These are phyloP conservation scores for Phymastichus coffea DNA, from an alignment of 1,140 invertebrate genomes.

Conservation along the genomic window DNA sequence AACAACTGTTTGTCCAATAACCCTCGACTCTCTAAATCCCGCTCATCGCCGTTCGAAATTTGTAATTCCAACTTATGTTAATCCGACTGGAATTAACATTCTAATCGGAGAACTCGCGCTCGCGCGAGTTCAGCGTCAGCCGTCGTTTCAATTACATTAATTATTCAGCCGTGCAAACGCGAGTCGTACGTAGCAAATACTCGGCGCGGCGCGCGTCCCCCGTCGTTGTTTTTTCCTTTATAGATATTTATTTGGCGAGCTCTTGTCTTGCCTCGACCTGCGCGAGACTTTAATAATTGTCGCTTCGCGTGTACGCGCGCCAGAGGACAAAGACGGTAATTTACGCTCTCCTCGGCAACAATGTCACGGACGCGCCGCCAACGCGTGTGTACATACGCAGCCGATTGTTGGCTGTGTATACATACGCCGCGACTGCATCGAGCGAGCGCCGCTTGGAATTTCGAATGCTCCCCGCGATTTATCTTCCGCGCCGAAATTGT, in stretches of 20 bases:
- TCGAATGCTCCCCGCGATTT: no score
- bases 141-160: not conserved
- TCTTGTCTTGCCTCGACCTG: not conserved
- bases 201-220: no score
- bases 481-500: no score
- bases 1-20: not conserved
- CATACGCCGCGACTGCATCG: no score
- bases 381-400: no score
- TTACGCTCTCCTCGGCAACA: not conserved
- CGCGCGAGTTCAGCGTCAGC: not conserved
- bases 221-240: no score
- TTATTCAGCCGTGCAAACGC: not conserved
- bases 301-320: not conserved
- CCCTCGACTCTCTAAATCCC: not conserved
- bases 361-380: no score
- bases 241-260: not conserved
- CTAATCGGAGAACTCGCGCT: not conserved
- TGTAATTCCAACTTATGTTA: slow-evolving; percentile 11
- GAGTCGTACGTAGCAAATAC: no score
- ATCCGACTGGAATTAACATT: slow-evolving; percentile 8
- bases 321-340: not conserved
- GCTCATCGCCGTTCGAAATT: not conserved
- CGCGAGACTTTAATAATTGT: not conserved
- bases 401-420: no score
- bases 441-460: no score